phyloP scores from a whole-genome alignment of 2,888 invertebrate genomes.

The Incurvaria masculella region DNA sequence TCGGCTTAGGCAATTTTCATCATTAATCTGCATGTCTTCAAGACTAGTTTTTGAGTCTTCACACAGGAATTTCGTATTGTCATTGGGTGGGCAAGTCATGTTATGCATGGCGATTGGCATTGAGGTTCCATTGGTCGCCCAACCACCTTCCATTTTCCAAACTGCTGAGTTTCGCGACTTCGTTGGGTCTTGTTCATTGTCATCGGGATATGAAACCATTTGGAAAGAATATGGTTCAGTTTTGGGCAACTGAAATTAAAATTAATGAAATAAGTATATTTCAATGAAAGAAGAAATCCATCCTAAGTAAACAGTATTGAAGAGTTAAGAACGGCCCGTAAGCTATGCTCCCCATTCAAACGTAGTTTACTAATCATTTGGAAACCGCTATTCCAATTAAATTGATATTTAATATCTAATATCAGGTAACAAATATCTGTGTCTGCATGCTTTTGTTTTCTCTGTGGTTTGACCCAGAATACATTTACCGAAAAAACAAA shows the following conservation, averaged over 20 bases:
- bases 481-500: too few species aligned
- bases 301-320: background rate
- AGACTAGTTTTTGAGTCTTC: slow-evolving; percentile 49
- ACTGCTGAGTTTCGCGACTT: slow-evolving; percentile 48
- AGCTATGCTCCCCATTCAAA: too few species aligned
- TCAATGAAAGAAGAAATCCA: background rate
- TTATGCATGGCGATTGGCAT: slow-evolving; percentile 35
- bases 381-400: too few species aligned
- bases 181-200: slow-evolving; percentile 42
- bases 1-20: slow-evolving; percentile 47
- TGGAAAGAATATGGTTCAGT: slow-evolving; percentile 16
- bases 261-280: slow-evolving; percentile 11
- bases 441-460: too few species aligned
- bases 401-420: too few species aligned
- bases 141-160: slow-evolving; percentile 44
- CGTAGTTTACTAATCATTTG: background rate
- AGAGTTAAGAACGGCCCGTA: too few species aligned
- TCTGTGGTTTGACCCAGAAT: too few species aligned
- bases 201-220: slow-evolving; percentile 49
- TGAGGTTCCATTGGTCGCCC: slow-evolving; percentile 35
- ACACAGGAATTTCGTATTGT: slow-evolving; percentile 40
- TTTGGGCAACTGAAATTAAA: background rate
- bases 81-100: slow-evolving; percentile 34
- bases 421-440: too few species aligned
- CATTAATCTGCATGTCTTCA: slow-evolving; percentile 46